Conservation (phyloP, 2,797 vertebrate genomes). For the Crocidura indochinensis region DNA sequence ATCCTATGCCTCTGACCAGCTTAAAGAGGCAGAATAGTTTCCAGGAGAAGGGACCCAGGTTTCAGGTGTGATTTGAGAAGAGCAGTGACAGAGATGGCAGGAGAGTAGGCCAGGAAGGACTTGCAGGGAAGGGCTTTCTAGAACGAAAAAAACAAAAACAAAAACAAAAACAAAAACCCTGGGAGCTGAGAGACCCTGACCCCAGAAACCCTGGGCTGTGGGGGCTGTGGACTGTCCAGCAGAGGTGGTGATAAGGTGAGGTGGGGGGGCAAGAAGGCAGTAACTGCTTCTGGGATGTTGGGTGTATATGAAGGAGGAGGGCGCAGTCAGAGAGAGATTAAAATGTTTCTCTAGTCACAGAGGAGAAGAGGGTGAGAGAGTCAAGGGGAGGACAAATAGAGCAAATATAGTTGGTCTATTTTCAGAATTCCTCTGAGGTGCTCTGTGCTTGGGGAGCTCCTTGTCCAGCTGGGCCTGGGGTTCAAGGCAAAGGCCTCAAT, state of each 20-base stretch:
- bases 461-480: no score
- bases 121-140: not conserved
- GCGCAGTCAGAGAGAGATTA: not conserved
- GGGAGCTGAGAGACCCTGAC: not conserved
- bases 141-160: not conserved
- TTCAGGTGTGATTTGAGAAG: not conserved
- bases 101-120: not conserved
- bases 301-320: not conserved
- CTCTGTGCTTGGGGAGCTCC: no score
- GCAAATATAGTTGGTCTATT: no score
- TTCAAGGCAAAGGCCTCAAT: rapidly evolving
- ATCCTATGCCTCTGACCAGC: not conserved
- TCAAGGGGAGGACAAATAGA: no score
- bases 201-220: no score
- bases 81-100: not conserved
- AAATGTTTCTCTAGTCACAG: no score
- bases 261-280: not conserved
- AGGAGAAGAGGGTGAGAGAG: no score
- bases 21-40: not conserved
- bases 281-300: rapidly evolving
- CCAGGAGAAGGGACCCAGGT: not conserved
- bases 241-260: no score
- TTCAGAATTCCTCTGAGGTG: no score
- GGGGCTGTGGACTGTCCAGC: no score
- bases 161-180: not conserved